Conservation (phyloP, 2,113 vertebrate species). For the Sinocyclocheilus rhinocerous region DNA sequence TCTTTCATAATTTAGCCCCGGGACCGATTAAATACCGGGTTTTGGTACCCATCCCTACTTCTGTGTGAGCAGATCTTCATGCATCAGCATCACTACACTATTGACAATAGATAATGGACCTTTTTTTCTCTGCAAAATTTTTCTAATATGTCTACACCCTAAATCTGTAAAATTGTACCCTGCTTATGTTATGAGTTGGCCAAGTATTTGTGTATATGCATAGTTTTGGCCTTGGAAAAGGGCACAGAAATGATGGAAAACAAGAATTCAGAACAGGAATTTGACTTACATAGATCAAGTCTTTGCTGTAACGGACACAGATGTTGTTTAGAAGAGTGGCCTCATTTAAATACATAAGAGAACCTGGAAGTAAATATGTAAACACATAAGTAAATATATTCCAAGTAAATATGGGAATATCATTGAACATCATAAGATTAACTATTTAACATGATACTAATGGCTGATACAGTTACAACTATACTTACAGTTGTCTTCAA, state of each 20-base stretch:
- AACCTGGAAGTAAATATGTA: conserved; percentile 76
- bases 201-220: background rate
- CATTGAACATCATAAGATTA: background rate
- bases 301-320: conserved; percentile 94
- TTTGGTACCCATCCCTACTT: too few species aligned
- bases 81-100: too few species aligned
- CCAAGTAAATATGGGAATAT: background rate
- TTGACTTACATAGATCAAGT: conserved; percentile 94
- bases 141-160: too few species aligned
- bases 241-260: background rate
- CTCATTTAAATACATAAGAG: conserved; percentile 98
- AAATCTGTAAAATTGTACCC: background rate
- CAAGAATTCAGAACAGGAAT: background rate
- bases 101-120: too few species aligned
- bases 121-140: too few species aligned
- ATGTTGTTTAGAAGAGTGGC: conserved; percentile 97
- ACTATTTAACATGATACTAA: background rate
- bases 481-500: conserved; percentile 98
- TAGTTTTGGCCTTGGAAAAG: background rate
- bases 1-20: too few species aligned
- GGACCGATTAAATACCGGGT: too few species aligned
- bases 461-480: background rate
- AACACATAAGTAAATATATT: background rate
- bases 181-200: background rate
- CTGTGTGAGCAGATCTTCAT: too few species aligned